Base-by-base conservation (phyloP, 2,113 vertebrate species). In the Scomber japonicus region DNA sequence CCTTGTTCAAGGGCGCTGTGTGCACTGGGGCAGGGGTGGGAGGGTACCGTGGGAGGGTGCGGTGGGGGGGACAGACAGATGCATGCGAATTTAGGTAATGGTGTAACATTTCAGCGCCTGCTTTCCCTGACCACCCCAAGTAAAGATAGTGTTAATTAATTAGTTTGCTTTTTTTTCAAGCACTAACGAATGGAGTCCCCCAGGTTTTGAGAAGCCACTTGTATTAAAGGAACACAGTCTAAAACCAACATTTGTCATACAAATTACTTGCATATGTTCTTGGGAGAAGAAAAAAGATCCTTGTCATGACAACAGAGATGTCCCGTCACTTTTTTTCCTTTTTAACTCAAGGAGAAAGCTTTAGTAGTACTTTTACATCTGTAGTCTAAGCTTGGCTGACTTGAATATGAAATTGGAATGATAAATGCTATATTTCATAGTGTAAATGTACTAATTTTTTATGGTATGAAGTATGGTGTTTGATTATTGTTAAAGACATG, bases 81-180 rank as follows among this genome's bases (percentile, higher is more conserved):
- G 94, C 93, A 94, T 94, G 91, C 46, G 85, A 93, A 94, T 95
- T 92, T 95, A 94, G 89, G 94, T 95, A 94, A 94, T 85, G 93
- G 94, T 95, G 91, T 95, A 91, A 92, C 86, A 81, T 96, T 95
- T 94, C 94, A 93, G 77, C 12, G 75, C 87, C 91, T 91, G 92
- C 86, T 93, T 92, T 88, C 77, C 76, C 93, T 91, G 92, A 92
- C 92, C 78, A 46, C 62, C 81, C 84, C 68, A 51, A 83, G 86
- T 84, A 85, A 86, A 94, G 94, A 94, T 93, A 93, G 93, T 84
- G 91, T 91, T 93, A 92, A 95, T 95, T 94, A 92, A 95, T 95
- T 91, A 91, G 91, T 95, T 95, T 94, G 89, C 89, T 93, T 95
- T 94, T 82, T 86, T 91, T 92, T 92, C 73, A 91, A 93, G 86